Evolutionary conservation across 2,888 invertebrate species (phyloP), one percentile per base, ranked within the genome.

Genomic region (Trissonchulus sp.): DNA sequence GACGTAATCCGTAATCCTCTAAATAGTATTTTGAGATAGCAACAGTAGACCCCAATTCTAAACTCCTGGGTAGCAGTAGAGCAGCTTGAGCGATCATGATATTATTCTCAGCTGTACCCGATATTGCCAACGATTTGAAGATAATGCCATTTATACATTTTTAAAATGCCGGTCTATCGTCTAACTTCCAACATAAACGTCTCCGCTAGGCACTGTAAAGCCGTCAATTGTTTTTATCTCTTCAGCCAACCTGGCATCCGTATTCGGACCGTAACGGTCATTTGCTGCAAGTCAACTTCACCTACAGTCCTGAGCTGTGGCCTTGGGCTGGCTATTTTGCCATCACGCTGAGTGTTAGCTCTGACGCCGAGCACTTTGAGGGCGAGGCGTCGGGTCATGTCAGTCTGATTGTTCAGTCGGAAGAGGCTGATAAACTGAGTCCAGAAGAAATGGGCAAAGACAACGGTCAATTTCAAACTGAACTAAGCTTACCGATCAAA

Each of bases 301-400:
- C 91, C 1, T 89, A 91, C 86, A 92, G 93, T 18, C 89, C 90
- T 79, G 88, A 91, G 60, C 87, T 97, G 74, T 98, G 96, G 96
- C 97, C 97, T 0, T 97, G 96, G 95, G 93, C 94, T 0, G 97
- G 97, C 0, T 97, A 93, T 91, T 85, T 97, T 80, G 93, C 94
- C 0, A 89, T 97, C 33, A 89, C 90, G 81, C 88, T 93, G 37
- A 89, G 89, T 23, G 91, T 91, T 30, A 88, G 90, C 75, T 86
- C 88, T 76, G 86, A 88, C 33, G 91, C 90, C 1, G 88, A 88
- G 1, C 86, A 88, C 72, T 92, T 89, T 87, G 91, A 92, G 83
- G 93, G 93, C 8, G 87, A 91, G 74, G 91, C 91, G 3, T 91
- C 93, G 86, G 90, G 97, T 30, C 92, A 92, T 80, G 88, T 94